Conservation (phyloP, 2,888 invertebrate genomes). For the Boloria euphrosyne region DNA sequence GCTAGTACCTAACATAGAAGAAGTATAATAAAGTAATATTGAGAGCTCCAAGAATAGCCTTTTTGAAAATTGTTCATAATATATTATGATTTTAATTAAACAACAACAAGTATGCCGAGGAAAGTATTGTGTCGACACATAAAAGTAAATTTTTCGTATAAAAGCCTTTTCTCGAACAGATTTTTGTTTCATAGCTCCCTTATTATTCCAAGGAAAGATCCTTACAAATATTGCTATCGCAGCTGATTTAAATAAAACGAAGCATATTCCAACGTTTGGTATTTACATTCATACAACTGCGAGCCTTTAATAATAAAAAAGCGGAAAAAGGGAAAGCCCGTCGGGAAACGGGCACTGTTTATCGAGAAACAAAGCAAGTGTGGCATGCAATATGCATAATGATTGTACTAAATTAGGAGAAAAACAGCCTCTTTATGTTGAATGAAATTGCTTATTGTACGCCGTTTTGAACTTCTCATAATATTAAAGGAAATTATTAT, state of each 20-base stretch:
- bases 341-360: slow-evolving; percentile 67
- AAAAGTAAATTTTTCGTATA: not conserved
- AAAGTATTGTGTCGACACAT: not conserved
- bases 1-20: no score
- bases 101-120: no score
- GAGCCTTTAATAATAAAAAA: slow-evolving; percentile 71
- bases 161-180: not conserved
- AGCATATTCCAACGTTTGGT: slow-evolving; percentile 47
- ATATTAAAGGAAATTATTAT: slow-evolving; percentile 38
- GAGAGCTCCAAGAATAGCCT: no score
- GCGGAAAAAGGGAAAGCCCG: slow-evolving; percentile 62
- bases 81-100: not conserved
- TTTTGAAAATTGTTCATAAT: no score
- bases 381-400: slow-evolving; percentile 76
- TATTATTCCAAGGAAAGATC: not conserved
- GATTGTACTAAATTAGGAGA: slow-evolving; percentile 75
- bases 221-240: slow-evolving; percentile 1
- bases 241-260: slow-evolving; percentile 30
- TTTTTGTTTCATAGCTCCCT: not conserved
- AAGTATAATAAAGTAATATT: no score
- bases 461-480: slow-evolving; percentile 53
- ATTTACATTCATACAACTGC: slow-evolving; percentile 66
- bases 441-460: slow-evolving; percentile 71
- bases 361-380: slow-evolving; percentile 72
- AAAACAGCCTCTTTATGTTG: slow-evolving; percentile 62